Conservation (phyloP, 2,113 vertebrate genomes). For the Capra hircus region DNA sequence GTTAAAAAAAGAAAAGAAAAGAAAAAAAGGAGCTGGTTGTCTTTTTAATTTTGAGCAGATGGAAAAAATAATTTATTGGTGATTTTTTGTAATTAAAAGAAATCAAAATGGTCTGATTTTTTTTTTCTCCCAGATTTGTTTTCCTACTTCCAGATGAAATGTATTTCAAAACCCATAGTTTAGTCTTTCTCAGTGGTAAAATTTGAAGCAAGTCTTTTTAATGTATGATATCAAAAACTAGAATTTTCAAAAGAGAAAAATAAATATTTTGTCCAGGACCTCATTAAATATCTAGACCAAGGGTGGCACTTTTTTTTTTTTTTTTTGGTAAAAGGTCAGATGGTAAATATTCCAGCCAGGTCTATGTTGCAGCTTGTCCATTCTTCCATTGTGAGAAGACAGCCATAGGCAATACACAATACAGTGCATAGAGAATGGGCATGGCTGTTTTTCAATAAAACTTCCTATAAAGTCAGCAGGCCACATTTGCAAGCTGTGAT, state of each 20-base stretch:
- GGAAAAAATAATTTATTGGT: conserved; percentile 60
- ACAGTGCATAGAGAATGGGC: not conserved
- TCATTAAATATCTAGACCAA: conserved; percentile 4
- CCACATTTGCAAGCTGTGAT: not conserved
- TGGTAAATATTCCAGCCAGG: not conserved
- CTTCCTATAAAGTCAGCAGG: not conserved
- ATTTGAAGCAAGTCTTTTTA: not conserved
- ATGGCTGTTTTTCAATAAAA: not conserved
- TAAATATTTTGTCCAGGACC: not conserved
- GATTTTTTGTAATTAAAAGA: conserved; percentile 64
- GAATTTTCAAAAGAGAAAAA: not conserved
- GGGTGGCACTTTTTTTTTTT: not conserved
- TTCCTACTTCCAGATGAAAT: not conserved
- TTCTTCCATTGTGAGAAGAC: not conserved
- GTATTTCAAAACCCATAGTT: not conserved
- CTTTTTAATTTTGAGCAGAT: conserved; percentile 71
- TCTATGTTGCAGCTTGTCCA: not conserved
- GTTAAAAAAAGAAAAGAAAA: conserved; percentile 80
- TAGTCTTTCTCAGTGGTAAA: not conserved
- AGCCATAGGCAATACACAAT: not conserved
- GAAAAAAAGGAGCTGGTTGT: conserved; percentile 73
- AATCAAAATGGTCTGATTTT: conserved; percentile 55
- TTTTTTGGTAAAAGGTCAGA: not conserved
- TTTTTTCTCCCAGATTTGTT: not conserved
- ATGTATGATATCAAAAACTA: conserved; percentile 21